phyloP scores from a whole-genome alignment of 2,888 invertebrate genomes.

The Lithodes maja region DNA sequence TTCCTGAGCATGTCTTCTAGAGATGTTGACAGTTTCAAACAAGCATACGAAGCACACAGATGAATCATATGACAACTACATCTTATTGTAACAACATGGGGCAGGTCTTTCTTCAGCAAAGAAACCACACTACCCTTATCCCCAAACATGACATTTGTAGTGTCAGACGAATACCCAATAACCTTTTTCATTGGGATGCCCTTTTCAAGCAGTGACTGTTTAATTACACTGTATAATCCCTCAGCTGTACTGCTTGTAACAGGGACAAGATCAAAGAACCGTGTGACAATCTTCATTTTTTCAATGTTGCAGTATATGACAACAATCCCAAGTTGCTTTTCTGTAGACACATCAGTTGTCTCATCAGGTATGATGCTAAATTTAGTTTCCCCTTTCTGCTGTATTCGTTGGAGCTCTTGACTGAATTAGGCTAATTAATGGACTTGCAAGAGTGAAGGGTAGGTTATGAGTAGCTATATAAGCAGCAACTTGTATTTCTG shows the following conservation, averaged over 20 bases:
- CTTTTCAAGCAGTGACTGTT: constrained; percentile 7
- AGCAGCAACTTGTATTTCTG: constrained; percentile 1
- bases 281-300: neutral
- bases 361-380: neutral
- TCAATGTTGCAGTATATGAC: neutral
- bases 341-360: constrained; percentile 11
- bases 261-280: neutral
- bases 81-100: neutral
- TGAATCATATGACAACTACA: constrained; percentile 10
- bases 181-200: neutral
- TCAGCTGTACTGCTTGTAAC: constrained; percentile 4
- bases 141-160: neutral
- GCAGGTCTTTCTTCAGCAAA: neutral
- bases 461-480: constrained; percentile 9
- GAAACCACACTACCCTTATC: neutral
- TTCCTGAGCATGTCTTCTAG: constrained; percentile 6
- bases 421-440: constrained; percentile 10
- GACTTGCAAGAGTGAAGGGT: neutral
- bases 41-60: constrained; percentile 4
- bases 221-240: constrained; percentile 1
- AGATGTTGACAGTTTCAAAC: constrained; percentile 1
- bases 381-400: neutral
- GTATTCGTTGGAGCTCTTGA: neutral
- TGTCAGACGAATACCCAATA: neutral
- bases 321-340: constrained; percentile 20